Base-by-base conservation (phyloP, 2,113 vertebrate species). In the Corydoras maculifer region DNA sequence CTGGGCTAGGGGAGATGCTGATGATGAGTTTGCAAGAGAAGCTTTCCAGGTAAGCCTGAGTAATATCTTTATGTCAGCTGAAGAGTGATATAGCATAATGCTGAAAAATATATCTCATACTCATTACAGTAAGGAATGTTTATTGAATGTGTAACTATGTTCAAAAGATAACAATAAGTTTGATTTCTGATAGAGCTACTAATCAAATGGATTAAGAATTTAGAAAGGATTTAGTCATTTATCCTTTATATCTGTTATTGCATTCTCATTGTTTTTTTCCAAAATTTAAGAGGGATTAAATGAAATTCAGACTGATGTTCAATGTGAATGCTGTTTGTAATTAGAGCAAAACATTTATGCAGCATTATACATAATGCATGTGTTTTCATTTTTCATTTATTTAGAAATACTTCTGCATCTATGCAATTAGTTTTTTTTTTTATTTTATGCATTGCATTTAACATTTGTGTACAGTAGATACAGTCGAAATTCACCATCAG, bases 11-110 rank as follows among this genome's bases (percentile, higher is more conserved):
- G 91, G 90, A 0, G 94, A 97, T 29, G 3, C 51, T 0, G 86
- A 91, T 1, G 94, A 96, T 0, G 64, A 18, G 48, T 15, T 80
- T 0, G 95, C 94, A 72, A 86, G 67, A 10, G 82, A 86, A 3
- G 95, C 94, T 65, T 98, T 93, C 67, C 84, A 92, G 92, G 96
- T 97, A 15, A 32, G 13, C 12, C 15, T 62, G 14, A 8, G 50
- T 9, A 62, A 8, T 32, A 8, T 6, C 53, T 62, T 62, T 9
- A 55, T 48, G 9, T n/a, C 51, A 53, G 13, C 35, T 43, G 35
- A 14, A 25, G 13, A 31, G 11, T 14, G 25, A 12, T 30, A 5
- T 8, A 14, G 55, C 8, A 58, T 12, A 54, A 7, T 31, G 50
- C 35, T 43, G 35, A 43, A 43, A 43, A 43, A 43, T 5, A 5